A percentile compares a stretch with the other conserved stretches of the same genome.
Evolutionary conservation across 1,140 invertebrate species (phyloP).

Genomic region (Harpegnathos saltator): DNA sequence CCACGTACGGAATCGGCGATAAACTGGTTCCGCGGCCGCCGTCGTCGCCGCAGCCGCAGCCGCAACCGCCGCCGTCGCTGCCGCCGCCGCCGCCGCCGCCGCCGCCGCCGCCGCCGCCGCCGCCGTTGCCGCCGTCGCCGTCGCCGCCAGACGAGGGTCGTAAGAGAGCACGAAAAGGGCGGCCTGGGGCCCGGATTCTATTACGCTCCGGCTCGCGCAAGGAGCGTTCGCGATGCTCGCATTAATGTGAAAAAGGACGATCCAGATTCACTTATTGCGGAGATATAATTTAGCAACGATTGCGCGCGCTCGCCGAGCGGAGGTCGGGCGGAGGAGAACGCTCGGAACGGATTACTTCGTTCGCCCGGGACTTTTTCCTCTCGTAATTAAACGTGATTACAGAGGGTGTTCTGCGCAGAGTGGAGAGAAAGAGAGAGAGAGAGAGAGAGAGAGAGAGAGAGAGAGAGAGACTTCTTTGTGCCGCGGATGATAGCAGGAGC

Average conservation of each 20-base stretch:
- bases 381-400: slow-evolving; percentile 61
- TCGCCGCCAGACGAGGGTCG: slow-evolving; percentile 55
- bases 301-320: slow-evolving; percentile 50
- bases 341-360: slow-evolving; percentile 41
- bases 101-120: background rate
- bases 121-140: too few species aligned
- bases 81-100: too few species aligned
- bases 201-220: slow-evolving; percentile 60
- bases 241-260: slow-evolving; percentile 60
- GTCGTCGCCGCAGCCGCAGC: too few species aligned
- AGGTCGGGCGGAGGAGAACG: slow-evolving; percentile 24
- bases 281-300: slow-evolving; percentile 63
- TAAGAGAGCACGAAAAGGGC: slow-evolving; percentile 59
- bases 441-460: slow-evolving; percentile 11
- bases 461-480: slow-evolving; percentile 42
- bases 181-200: slow-evolving; percentile 65
- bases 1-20: slow-evolving; percentile 23
- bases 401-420: slow-evolving; percentile 40
- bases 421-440: slow-evolving; percentile 12
- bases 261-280: slow-evolving; percentile 60
- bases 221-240: slow-evolving; percentile 54
- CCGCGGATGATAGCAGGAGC: background rate
- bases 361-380: slow-evolving; percentile 43
- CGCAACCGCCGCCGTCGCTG: too few species aligned
- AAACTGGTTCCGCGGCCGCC: slow-evolving; percentile 46